Conservation (phyloP, 1,140 invertebrate species). For the Drosophila kanapiae region DNA sequence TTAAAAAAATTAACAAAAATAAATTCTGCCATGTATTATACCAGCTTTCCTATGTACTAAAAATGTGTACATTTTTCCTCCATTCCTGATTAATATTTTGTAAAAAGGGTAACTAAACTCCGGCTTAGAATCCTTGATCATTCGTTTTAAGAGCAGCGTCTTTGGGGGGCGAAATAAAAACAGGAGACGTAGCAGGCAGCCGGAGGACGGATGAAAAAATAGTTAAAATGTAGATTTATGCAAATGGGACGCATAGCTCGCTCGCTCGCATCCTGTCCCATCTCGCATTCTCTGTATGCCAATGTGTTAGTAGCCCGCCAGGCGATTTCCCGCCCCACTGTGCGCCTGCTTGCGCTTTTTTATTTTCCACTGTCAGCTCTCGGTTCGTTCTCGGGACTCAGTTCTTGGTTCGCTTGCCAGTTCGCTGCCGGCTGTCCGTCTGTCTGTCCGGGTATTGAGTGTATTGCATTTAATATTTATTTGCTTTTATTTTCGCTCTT, state of each 20-base stretch:
- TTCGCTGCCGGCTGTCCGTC: conserved; percentile 50
- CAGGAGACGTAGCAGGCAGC: conserved; percentile 5
- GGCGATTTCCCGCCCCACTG: conserved; percentile 17
- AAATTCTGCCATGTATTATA: background rate
- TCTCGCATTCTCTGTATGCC: conserved; percentile 60
- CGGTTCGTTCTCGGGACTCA: conserved; percentile 2
- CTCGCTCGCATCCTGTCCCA: conserved; percentile 61
- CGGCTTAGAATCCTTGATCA: background rate
- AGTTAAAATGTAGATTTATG: conserved; percentile 80
- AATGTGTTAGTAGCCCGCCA: conserved; percentile 64
- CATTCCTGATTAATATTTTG: background rate
- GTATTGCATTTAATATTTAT: conserved; percentile 84
- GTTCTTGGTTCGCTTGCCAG: conserved; percentile 56
- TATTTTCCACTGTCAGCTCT: conserved; percentile 26
- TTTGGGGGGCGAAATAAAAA: conserved; percentile 22
- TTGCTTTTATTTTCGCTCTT: conserved; percentile 71
- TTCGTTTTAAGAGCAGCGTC: conserved; percentile 19
- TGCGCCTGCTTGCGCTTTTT: background rate
- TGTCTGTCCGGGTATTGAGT: conserved; percentile 62
- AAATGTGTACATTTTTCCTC: background rate
- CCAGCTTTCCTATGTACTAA: background rate
- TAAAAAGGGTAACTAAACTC: conserved; percentile 4
- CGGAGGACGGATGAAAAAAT: conserved; percentile 47
- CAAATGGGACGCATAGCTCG: conserved; percentile 62
- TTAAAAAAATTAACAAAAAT: background rate